These are phyloP conservation scores for Lottia gigantea DNA, from an alignment of 2,888 invertebrate species.

Conservation along the genomic window DNA sequence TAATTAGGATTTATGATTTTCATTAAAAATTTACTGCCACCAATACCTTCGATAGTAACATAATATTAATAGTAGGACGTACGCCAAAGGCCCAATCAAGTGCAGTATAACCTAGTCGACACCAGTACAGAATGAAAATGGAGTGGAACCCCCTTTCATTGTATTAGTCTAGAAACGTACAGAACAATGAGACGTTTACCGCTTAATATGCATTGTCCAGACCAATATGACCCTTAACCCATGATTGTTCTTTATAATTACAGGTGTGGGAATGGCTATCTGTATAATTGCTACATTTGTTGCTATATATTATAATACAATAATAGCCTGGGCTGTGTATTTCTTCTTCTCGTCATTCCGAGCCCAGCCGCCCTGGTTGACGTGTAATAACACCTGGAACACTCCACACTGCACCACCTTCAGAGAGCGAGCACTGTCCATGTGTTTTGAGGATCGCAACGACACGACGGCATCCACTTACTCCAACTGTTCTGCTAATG, in stretches of 20 bases:
- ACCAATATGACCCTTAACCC: no score
- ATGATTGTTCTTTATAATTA: slow-evolving; percentile 36
- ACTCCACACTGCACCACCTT: slow-evolving; percentile 72
- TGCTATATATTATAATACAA: slow-evolving; percentile 94
- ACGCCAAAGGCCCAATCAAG: no score
- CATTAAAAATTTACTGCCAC: no score
- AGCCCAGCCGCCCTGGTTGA: slow-evolving; percentile 66
- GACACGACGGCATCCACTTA: slow-evolving; percentile 1
- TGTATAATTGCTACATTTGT: slow-evolving; percentile 81
- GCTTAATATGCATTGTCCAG: no score
- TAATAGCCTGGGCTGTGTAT: slow-evolving; percentile 88
- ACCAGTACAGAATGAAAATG: no score
- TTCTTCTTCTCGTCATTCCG: slow-evolving; percentile 66
- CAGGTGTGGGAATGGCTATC: slow-evolving; percentile 96
- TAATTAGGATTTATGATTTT: no score
- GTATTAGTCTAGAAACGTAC: no score
- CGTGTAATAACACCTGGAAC: slow-evolving; percentile 68
- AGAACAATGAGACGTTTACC: no score
- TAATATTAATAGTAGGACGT: no score
- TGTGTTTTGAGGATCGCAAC: background rate
- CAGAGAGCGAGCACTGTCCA: slow-evolving; percentile 23
- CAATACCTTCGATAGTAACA: no score
- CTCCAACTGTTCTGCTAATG: slow-evolving; percentile 1
- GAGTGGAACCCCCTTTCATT: no score
- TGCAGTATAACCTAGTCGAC: no score